Evolutionary conservation across 2,113 vertebrate species (phyloP), one percentile per base, ranked within the genome.

Genomic region (Prinia subflava): DNA sequence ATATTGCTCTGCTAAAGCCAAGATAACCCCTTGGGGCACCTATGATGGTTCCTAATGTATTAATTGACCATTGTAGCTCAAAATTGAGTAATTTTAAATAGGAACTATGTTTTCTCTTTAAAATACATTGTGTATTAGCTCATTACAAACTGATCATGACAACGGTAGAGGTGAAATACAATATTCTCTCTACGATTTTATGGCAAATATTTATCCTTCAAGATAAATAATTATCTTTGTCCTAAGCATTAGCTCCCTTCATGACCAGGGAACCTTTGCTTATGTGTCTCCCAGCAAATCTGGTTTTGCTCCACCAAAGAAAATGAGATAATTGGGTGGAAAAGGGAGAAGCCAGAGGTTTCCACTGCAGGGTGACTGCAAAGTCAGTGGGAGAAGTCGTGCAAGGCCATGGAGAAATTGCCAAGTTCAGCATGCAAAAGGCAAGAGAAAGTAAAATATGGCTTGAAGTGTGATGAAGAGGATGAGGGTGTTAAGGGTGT

Each of bases 401-500:
- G 80, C 30, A 37, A 53, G 11, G 52, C 49, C 63, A 12, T 1
- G 42, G 46, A 33, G 86, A 60, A 81, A 57, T 31, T 41, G 15
- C 52, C n/a, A 30, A 39, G 41, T 78, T 91, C 91, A 70, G 70
- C 73, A 15, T 14, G 53, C 49, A 89, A 87, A 89, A 96, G 71
- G 63, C 57, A 73, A 91, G 79, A 46, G 80, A 91, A 90, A 75
- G 57, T 76, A 75, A 97, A 97, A 95, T 88, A 82, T 60, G 62
- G 87, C 82, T 82, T 89, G 59, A 93, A 90, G 30, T 18, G 64
- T 47, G 80, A 57, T 75, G 78, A 63, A 89, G 92, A 86, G 57
- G 94, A 93, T 96, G 93, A 95, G 95, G 94, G 95, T 63, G 92
- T 93, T 92, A 95, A 47, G 59, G 90, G 70, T 92, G 88, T 90